Evolutionary conservation across 1,140 invertebrate genomes (phyloP).

Genomic region (Oncopodura yosiiana): DNA sequence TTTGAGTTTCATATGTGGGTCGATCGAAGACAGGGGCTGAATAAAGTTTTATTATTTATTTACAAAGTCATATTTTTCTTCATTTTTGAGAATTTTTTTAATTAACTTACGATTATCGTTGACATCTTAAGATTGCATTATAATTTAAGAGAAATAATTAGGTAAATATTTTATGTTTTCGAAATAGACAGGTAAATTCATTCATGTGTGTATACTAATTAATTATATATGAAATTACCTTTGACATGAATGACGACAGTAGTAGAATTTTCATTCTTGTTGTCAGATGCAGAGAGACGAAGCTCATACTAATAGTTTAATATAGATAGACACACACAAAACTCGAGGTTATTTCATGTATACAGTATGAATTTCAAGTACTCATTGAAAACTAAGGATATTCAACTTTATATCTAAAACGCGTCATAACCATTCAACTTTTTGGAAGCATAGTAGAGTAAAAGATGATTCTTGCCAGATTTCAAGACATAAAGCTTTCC

Average conservation of each 20-base stretch:
- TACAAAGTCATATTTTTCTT: not conserved
- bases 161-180: not conserved
- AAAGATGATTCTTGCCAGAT: too few relatives aligned
- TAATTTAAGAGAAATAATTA: not conserved
- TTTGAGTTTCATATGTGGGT: constrained; percentile 86
- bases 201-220: not conserved
- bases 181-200: not conserved
- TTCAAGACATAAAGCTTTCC: too few relatives aligned
- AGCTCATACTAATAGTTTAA: constrained; percentile 76
- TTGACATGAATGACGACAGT: constrained; percentile 91
- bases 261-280: constrained; percentile 90
- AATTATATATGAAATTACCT: constrained; percentile 52
- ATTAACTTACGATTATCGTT: constrained; percentile 12
- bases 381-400: too few relatives aligned
- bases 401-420: too few relatives aligned
- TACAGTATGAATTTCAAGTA: too few relatives aligned
- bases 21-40: constrained; percentile 79
- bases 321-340: too few relatives aligned
- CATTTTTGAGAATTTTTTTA: not conserved
- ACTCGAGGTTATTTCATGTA: too few relatives aligned
- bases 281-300: constrained; percentile 83
- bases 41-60: constrained; percentile 37
- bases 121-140: constrained; percentile 2
- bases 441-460: too few relatives aligned
- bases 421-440: too few relatives aligned